Base-by-base conservation (phyloP, 2,113 vertebrate genomes). In the Aegotheles bennettii region DNA sequence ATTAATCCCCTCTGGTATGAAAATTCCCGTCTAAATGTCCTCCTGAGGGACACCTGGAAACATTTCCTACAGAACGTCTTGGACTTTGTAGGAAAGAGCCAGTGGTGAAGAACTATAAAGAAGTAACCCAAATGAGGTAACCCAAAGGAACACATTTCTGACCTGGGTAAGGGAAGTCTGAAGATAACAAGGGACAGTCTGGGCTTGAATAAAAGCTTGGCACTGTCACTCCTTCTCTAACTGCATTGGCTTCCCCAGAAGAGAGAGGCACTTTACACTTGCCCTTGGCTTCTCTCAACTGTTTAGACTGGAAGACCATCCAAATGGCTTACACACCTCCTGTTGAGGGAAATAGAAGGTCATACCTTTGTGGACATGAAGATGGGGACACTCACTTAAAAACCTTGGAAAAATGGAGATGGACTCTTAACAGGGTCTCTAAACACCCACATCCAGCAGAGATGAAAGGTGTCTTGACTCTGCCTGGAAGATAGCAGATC, bases 401-500 rank as follows among this genome's bases (percentile, higher is more conserved):
- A 89, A 31, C 33, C 20, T 81, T 20, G 23, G 28, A 4, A 68
- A 90, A 88, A 68, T 14, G 3, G 35, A 18, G 21, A 31, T 36
- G 45, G 21, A 3, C 26, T 77, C 35, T 38, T 33, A 20, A 35
- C 1, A 29, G 4, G 2, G 10, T 21, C 29, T 71, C 57, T 60
- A 17, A n/a, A 60, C 45, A 60, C 25, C 53, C 60, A 11, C 14
- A 2, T 38, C 11, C 33, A 60, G 47, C 20, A n/a, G 60, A 57
- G 16, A 18, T 17, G 5, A 76, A 63, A 0, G 0, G 1, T 10
- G 40, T 36, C 51, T 50, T 0, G 2, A 14, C 24, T 84, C 16
- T 87, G 6, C 20, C 35, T n/a, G 45, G 16, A 45, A 42, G 71
- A 26, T 11, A 29, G 57, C 29, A 48, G n/a, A 42, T 42, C 47